Percentiles rank a stretch among this genome's conserved stretches.
Evolutionary conservation across 2,797 vertebrate species (phyloP).

Genomic region (Erethizon dorsatum): DNA sequence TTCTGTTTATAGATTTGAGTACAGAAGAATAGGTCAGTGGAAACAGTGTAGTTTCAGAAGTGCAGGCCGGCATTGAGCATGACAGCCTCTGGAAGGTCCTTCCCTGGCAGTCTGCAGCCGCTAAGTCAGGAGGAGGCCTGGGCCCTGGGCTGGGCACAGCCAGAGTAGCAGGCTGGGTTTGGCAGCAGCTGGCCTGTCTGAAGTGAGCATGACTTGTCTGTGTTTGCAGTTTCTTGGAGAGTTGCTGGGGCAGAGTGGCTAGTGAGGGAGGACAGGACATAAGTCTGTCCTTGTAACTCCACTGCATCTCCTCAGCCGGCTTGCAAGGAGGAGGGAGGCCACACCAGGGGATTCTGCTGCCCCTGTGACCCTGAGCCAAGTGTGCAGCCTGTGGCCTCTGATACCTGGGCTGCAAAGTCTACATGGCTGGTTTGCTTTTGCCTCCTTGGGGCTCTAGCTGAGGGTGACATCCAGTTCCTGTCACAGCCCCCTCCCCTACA

Average conservation of each 20-base stretch:
- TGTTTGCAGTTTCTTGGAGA: not conserved
- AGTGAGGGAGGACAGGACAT: fast-evolving
- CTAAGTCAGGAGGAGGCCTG: not conserved
- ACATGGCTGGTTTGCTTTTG: not conserved
- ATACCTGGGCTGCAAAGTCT: not conserved
- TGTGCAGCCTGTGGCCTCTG: not conserved
- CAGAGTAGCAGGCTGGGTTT: not conserved
- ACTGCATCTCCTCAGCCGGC: not conserved
- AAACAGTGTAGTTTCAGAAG: not conserved
- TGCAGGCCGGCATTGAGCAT: not conserved
- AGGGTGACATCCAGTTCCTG: not conserved
- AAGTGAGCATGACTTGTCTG: fast-evolving
- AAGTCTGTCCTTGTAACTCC: not conserved
- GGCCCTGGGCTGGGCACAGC: not conserved
- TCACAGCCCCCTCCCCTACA: fast-evolving
- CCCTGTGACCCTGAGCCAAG: not conserved
- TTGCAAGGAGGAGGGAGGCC: not conserved
- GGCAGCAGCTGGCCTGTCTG: not conserved
- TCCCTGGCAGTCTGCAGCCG: not conserved
- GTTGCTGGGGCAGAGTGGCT: not conserved
- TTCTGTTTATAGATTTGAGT: not conserved
- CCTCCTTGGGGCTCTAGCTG: not conserved
- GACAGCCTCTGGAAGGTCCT: not conserved
- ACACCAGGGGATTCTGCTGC: not conserved
- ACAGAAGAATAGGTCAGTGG: not conserved